Conservation (phyloP, 2,888 invertebrate genomes). For the Mesoligia furuncula region DNA sequence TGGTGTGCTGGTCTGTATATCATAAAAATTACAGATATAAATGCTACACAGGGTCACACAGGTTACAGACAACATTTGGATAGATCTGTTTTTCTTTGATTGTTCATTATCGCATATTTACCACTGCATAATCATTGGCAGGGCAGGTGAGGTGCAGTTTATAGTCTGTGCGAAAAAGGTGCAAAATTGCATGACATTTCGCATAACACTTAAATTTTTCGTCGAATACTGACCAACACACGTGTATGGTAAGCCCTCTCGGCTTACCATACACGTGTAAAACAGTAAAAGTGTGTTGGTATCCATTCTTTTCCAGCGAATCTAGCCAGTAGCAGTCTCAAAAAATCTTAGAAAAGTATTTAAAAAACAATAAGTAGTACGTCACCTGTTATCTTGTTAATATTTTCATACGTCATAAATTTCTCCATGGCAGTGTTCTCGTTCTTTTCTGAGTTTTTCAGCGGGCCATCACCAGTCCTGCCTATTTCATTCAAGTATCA, state of each 20-base stretch:
- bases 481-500: slow-evolving; percentile 22
- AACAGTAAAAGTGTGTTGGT: too few species aligned
- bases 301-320: neutral
- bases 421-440: slow-evolving; percentile 2
- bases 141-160: neutral
- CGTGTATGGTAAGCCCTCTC: too few species aligned
- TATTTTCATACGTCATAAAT: slow-evolving; percentile 50
- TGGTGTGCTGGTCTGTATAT: too few species aligned
- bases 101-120: neutral
- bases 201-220: neutral
- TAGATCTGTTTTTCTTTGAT: neutral
- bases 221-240: neutral
- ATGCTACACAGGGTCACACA: too few species aligned
- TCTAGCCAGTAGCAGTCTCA: neutral
- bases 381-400: slow-evolving; percentile 51
- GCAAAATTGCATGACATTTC: neutral
- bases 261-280: too few species aligned
- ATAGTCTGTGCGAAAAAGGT: neutral
- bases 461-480: neutral
- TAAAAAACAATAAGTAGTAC: neutral
- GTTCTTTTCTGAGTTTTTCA: neutral
- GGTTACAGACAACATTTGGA: too few species aligned
- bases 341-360: neutral
- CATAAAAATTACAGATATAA: too few species aligned
- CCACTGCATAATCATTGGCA: neutral